phyloP scores from a whole-genome alignment of 2,113 vertebrate genomes.

The Onychostruthus taczanowskii region DNA sequence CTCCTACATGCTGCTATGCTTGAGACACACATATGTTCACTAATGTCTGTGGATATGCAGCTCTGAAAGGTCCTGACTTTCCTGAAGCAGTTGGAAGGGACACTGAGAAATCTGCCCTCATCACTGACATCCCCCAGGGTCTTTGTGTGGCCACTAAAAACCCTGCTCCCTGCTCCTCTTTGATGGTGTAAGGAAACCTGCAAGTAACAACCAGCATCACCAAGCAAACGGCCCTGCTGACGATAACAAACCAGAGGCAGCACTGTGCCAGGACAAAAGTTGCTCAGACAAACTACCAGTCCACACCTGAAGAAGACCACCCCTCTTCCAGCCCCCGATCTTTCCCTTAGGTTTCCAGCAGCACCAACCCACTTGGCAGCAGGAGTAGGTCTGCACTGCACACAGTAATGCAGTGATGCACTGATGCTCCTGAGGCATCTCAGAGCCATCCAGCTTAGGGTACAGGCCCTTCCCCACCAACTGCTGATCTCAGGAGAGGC shows the following conservation, averaged over 20 bases:
- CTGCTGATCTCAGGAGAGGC: neutral
- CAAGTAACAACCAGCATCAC: neutral
- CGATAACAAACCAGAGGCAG: neutral
- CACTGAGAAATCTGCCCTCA: neutral
- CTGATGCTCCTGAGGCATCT: neutral
- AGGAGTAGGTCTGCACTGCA: neutral
- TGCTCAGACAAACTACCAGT: neutral
- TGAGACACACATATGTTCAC: neutral
- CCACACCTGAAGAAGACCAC: neutral
- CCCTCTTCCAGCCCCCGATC: neutral
- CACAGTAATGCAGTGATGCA: neutral
- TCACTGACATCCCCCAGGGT: neutral
- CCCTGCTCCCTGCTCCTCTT: neutral
- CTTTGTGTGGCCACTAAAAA: neutral
- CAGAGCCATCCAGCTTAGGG: neutral
- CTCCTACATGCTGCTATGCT: neutral
- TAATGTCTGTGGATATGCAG: neutral
- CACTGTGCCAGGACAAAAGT: neutral
- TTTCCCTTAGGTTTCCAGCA: neutral
- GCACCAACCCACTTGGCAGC: neutral
- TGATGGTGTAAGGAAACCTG: neutral
- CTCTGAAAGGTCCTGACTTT: neutral
- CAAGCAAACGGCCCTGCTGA: neutral
- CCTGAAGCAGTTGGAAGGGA: neutral
- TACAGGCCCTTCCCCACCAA: neutral